phyloP scores from a whole-genome alignment of 2,888 invertebrate species.

The Callyntrura guangdongensis region DNA sequence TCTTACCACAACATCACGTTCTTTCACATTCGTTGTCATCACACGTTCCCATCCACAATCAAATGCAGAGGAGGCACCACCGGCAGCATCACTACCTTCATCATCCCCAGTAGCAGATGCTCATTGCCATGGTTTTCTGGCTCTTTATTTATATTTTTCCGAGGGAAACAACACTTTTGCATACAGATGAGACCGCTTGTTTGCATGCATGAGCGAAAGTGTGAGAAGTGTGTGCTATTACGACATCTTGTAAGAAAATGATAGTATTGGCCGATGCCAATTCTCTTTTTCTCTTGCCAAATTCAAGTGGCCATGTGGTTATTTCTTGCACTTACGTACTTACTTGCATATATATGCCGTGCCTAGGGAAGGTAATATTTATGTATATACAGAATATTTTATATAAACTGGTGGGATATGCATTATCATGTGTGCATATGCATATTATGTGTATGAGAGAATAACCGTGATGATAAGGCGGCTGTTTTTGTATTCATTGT shows the following conservation, averaged over 20 bases:
- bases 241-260: conserved; percentile 76
- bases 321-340: conserved; percentile 75
- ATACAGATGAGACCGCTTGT: conserved; percentile 81
- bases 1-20: conserved; percentile 42
- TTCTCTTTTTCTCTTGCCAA: conserved; percentile 79
- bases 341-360: background rate
- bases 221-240: conserved; percentile 68
- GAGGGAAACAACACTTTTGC: conserved; percentile 70
- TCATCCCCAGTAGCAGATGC: conserved; percentile 72
- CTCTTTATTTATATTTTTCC: conserved; percentile 57
- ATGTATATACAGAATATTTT: background rate
- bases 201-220: conserved; percentile 80
- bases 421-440: conserved; percentile 28
- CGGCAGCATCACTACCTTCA: background rate
- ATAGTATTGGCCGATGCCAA: conserved; percentile 79
- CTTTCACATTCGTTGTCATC: conserved; percentile 16
- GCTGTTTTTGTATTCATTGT: conserved; percentile 55
- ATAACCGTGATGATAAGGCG: conserved; percentile 14
- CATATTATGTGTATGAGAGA: background rate
- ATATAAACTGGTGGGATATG: background rate
- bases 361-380: background rate
- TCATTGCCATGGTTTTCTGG: conserved; percentile 78
- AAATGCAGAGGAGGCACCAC: conserved; percentile 63
- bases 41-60: conserved; percentile 53
- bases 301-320: conserved; percentile 78